Evolutionary conservation across 1,140 invertebrate species (phyloP).

Genomic region (Elymnias hypermnestra): DNA sequence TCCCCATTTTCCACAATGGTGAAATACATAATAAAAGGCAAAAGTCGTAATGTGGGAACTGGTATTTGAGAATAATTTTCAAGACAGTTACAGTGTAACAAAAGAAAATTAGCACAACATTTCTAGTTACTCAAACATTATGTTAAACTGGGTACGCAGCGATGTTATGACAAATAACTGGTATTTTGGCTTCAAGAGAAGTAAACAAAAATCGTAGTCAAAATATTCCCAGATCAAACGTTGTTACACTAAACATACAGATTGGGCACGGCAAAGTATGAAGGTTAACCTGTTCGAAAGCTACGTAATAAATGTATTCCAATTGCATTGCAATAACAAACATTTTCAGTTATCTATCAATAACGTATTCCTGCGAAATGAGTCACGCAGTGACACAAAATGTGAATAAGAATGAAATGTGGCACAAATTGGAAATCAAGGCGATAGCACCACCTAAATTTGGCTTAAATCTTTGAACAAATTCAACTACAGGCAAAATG

Average conservation of each 20-base stretch:
- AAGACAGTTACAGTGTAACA: neutral
- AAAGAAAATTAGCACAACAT: too few relatives aligned
- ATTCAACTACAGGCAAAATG: constrained; percentile 30
- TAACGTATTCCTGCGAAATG: constrained; percentile 1
- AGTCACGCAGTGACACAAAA: constrained; percentile 13
- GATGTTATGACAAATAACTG: neutral
- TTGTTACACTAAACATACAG: constrained; percentile 3
- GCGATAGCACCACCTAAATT: constrained; percentile 20
- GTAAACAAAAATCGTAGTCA: neutral
- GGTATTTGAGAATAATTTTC: too few relatives aligned
- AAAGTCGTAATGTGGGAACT: too few relatives aligned
- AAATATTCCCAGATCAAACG: constrained; percentile 8
- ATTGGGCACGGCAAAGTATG: constrained; percentile 9
- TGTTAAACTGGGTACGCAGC: neutral
- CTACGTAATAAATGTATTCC: constrained; percentile 8
- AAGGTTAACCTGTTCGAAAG: constrained; percentile 15
- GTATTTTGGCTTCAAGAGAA: neutral
- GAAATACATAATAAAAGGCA: too few relatives aligned
- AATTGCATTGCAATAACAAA: constrained; percentile 2
- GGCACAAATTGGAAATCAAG: constrained; percentile 11
- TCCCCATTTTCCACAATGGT: too few relatives aligned
- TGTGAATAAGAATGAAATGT: constrained; percentile 2
- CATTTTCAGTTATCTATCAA: constrained; percentile 4
- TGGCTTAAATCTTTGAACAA: constrained; percentile 25
- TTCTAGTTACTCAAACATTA: too few relatives aligned